Evolutionary conservation across 1,140 invertebrate genomes (phyloP).

Genomic region (Periplaneta americana): DNA sequence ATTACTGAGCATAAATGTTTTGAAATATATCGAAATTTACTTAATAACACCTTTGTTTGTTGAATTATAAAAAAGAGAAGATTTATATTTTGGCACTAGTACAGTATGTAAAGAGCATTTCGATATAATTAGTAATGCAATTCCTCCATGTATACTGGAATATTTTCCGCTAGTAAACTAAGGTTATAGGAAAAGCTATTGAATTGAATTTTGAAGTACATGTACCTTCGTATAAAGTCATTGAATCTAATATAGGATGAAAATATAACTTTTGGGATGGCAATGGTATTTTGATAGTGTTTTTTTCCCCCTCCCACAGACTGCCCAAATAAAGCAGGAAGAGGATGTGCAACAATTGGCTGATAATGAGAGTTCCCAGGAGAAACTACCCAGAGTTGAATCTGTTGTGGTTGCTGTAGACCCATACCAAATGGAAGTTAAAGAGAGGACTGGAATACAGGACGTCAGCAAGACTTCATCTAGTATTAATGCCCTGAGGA

Average conservation of each 20-base stretch:
- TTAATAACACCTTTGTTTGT: too few relatives aligned
- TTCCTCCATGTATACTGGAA: too few relatives aligned
- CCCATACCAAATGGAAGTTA: background rate
- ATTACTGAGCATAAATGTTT: too few relatives aligned
- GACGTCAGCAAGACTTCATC: background rate
- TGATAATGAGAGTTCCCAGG: background rate
- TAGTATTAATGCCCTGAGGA: background rate
- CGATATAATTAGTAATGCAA: too few relatives aligned
- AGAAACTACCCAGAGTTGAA: background rate
- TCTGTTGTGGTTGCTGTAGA: slow-evolving; percentile 1
- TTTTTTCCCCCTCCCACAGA: background rate
- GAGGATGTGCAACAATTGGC: background rate
- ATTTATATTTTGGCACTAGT: too few relatives aligned
- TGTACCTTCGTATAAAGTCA: too few relatives aligned
- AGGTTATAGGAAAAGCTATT: too few relatives aligned
- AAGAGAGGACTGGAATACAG: background rate
- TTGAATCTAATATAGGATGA: background rate
- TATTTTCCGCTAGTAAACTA: too few relatives aligned
- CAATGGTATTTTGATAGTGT: background rate
- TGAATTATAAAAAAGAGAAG: too few relatives aligned
- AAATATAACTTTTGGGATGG: background rate
- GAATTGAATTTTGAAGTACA: too few relatives aligned
- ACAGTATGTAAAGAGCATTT: too few relatives aligned
- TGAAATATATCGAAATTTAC: too few relatives aligned
- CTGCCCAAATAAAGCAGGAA: background rate